These are phyloP conservation scores for Urocitellus parryii DNA, from an alignment of 2,113 vertebrate species.

Conservation along the genomic window DNA sequence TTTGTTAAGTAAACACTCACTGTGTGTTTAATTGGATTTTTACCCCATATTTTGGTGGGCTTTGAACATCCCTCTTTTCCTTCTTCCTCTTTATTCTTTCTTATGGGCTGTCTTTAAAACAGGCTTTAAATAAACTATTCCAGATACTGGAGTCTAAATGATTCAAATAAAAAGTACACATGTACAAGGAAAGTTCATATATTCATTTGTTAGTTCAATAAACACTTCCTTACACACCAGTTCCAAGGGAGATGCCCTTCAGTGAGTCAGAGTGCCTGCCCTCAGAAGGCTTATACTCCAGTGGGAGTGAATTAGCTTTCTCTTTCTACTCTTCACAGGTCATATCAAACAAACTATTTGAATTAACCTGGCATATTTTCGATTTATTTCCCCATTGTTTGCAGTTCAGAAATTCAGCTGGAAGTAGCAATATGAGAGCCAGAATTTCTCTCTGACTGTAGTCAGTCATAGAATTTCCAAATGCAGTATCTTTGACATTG, in stretches of 20 bases:
- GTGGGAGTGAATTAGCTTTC: not conserved
- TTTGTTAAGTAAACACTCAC: not conserved
- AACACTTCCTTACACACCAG: not conserved
- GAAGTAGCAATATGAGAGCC: not conserved
- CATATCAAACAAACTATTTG: not conserved
- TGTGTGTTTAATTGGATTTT: not conserved
- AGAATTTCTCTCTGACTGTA: not conserved
- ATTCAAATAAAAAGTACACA: not conserved
- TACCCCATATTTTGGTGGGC: not conserved
- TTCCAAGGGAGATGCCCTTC: not conserved
- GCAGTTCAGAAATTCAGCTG: conserved; percentile 36
- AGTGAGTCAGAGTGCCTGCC: not conserved
- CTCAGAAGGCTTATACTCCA: not conserved
- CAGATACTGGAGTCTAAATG: not conserved
- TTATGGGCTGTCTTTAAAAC: not conserved
- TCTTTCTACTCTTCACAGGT: not conserved
- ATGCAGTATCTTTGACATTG: not conserved
- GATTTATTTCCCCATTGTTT: not conserved
- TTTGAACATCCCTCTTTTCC: not conserved
- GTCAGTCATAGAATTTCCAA: not conserved
- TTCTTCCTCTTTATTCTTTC: not conserved
- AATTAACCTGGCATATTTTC: not conserved
- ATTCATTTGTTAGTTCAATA: not conserved
- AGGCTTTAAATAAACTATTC: not conserved
- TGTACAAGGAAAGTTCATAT: not conserved